Evolutionary conservation across 2,888 invertebrate genomes (phyloP).

Genomic region (Tetragnatha montana): DNA sequence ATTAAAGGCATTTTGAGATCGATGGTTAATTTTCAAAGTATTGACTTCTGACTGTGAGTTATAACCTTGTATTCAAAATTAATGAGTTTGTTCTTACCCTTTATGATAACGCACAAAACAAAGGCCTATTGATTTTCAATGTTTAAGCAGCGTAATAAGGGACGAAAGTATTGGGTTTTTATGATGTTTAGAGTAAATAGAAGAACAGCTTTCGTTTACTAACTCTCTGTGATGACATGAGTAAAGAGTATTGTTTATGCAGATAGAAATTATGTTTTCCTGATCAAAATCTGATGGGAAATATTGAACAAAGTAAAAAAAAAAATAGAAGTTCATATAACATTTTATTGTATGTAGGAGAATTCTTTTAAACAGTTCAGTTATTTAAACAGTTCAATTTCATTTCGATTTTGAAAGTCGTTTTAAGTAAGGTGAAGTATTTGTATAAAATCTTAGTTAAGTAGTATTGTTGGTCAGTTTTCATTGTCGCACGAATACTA

Average conservation of each 20-base stretch:
- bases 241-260: background rate
- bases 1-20: background rate
- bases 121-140: conserved; percentile 26
- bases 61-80: background rate
- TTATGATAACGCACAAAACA: background rate
- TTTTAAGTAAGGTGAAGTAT: no score
- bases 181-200: background rate
- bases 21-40: background rate
- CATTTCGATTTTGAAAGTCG: no score
- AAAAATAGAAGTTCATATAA: background rate
- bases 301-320: background rate
- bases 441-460: no score
- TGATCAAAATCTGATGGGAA: background rate
- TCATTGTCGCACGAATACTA: no score
- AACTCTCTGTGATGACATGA: background rate
- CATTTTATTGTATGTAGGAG: background rate
- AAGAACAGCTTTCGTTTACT: background rate
- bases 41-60: conserved; percentile 14
- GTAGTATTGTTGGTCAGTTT: no score
- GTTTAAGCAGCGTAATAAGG: background rate
- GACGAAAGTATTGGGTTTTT: conserved; percentile 8
- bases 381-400: no score
- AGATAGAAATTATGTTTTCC: background rate
- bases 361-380: no score
- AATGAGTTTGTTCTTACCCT: background rate